These are phyloP conservation scores for Carassius gibelio DNA, from an alignment of 2,113 vertebrate genomes.

Conservation along the genomic window DNA sequence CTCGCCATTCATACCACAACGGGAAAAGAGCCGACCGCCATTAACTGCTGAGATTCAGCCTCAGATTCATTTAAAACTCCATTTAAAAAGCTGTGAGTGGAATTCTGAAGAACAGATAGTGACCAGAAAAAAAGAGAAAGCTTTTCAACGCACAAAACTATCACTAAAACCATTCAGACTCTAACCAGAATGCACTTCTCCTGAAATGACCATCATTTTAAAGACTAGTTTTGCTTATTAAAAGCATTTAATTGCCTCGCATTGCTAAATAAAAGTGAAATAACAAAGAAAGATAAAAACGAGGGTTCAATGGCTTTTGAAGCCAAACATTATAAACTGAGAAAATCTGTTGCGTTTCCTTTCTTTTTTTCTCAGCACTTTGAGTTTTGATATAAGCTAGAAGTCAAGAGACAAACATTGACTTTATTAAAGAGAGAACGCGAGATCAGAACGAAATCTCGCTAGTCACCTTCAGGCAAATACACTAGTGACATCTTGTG, in stretches of 20 bases:
- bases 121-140: not conserved
- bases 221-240: not conserved
- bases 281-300: not conserved
- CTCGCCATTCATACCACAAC: conserved; percentile 40
- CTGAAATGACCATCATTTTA: not conserved
- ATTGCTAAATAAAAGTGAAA: not conserved
- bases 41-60: conserved; percentile 35
- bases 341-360: not conserved
- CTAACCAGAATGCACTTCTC: not conserved
- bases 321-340: not conserved
- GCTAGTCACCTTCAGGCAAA: not conserved
- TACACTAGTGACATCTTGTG: conserved; percentile 47
- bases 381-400: not conserved
- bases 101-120: not conserved
- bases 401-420: not conserved
- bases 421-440: not conserved
- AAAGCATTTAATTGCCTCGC: not conserved
- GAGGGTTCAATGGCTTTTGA: not conserved
- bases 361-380: no score
- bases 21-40: conserved; percentile 37
- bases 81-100: conserved; percentile 38
- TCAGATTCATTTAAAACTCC: conserved; percentile 38
- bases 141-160: conserved; percentile 12
- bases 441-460: not conserved
- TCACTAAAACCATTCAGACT: conserved; percentile 8